These are phyloP conservation scores for Tetrao urogallus DNA, from an alignment of 2,113 vertebrate species.

Conservation along the genomic window DNA sequence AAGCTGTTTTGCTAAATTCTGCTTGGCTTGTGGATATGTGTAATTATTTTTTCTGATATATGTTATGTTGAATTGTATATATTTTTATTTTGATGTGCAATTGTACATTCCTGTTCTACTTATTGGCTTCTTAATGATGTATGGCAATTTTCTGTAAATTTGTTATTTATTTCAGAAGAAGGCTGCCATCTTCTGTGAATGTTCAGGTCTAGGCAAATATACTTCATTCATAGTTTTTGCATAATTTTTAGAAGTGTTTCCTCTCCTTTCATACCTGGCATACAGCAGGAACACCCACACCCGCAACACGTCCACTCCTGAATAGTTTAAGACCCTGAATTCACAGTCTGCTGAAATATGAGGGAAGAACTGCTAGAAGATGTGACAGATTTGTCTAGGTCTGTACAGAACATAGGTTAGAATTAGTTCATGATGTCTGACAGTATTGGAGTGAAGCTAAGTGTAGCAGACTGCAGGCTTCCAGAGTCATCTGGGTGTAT, in stretches of 20 bases:
- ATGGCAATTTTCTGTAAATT: conserved; percentile 4
- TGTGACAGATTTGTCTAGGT: not conserved
- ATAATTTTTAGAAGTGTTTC: not conserved
- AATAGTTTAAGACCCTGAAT: not conserved
- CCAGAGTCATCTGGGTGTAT: accelerated
- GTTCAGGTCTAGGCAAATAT: not conserved
- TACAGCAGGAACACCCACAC: not conserved
- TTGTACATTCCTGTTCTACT: not conserved
- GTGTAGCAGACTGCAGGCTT: not conserved
- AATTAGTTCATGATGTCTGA: not conserved
- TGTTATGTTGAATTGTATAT: conserved; percentile 48
- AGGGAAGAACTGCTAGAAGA: accelerated
- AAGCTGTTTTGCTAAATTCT: conserved; percentile 22
- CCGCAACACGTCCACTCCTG: not conserved
- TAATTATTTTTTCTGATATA: conserved; percentile 45
- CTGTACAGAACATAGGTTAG: not conserved
- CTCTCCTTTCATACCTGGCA: accelerated
- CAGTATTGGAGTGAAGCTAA: not conserved
- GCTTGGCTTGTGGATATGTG: conserved; percentile 7
- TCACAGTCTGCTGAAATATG: not conserved
- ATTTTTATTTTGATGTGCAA: conserved; percentile 17
- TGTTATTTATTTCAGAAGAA: not conserved
- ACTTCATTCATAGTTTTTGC: not conserved
- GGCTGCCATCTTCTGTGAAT: not conserved
- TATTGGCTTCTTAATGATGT: conserved; percentile 21